Conservation (phyloP, 37 sponge, comb jelly and placozoan species). For the Mnemiopsis leidyi region DNA sequence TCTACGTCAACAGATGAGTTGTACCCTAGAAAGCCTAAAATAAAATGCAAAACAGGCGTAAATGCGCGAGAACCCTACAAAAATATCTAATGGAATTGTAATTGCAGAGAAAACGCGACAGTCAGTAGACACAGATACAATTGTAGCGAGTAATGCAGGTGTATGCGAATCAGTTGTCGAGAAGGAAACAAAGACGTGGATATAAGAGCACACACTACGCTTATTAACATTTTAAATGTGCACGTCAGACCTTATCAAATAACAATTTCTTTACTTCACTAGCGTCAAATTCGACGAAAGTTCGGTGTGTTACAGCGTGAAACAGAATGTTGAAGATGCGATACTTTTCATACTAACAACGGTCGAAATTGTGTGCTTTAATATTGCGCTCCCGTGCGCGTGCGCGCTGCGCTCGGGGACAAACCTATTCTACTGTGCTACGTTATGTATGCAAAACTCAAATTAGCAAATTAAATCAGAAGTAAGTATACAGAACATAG, state of each 20-base stretch:
- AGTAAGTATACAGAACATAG: background rate
- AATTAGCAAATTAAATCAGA: background rate
- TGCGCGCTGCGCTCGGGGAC: conserved; percentile 4
- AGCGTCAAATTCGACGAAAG: background rate
- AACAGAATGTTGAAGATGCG: conserved; percentile 23
- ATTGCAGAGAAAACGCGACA: too few species aligned
- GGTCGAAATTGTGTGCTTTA: conserved; percentile 25
- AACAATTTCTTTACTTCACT: background rate
- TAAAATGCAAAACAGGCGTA: too few species aligned
- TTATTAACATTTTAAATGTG: background rate
- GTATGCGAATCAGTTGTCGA: too few species aligned
- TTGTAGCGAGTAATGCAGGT: too few species aligned
- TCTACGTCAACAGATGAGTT: too few species aligned
- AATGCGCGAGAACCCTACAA: too few species aligned
- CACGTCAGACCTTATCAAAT: background rate
- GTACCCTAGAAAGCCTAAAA: too few species aligned
- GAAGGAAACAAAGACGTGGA: background rate
- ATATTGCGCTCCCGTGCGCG: conserved; percentile 18
- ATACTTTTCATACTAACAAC: background rate
- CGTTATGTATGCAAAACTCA: background rate
- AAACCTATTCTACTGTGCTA: background rate
- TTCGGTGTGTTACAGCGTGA: too few species aligned
- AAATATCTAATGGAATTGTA: too few species aligned
- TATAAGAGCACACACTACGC: background rate
- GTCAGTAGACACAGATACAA: too few species aligned